These are phyloP conservation scores for Odontophorus gujanensis DNA, from an alignment of 2,113 vertebrate species.

Conservation along the genomic window DNA sequence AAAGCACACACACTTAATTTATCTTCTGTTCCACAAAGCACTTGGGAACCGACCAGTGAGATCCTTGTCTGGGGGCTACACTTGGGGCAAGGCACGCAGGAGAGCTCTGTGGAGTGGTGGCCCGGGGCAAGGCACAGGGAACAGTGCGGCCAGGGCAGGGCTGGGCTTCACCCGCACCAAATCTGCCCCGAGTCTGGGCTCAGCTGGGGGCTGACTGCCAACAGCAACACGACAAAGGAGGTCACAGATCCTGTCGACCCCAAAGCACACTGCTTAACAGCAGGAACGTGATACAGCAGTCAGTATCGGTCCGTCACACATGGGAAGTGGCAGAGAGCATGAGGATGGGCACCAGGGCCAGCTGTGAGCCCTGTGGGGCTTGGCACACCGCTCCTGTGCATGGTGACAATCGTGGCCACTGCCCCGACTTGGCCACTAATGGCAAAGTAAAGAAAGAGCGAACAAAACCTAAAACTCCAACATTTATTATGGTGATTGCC, in stretches of 20 bases:
- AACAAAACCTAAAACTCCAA: conserved; percentile 84
- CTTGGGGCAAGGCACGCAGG: neutral
- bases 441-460: conserved; percentile 79
- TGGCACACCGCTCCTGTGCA: no score
- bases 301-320: conserved; percentile 52
- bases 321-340: conserved; percentile 44
- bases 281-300: conserved; percentile 65
- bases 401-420: conserved; percentile 28
- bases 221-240: conserved; percentile 63
- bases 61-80: neutral
- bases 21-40: neutral
- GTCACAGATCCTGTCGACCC: neutral
- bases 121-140: neutral
- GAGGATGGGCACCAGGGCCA: conserved; percentile 17
- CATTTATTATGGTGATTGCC: conserved; percentile 84
- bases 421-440: conserved; percentile 51
- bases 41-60: neutral
- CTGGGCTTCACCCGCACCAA: neutral
- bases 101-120: no score
- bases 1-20: neutral
- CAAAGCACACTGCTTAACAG: conserved; percentile 56
- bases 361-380: neutral
- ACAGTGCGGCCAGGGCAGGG: neutral
- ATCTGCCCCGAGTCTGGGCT: neutral
- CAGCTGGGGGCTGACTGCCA: neutral